phyloP scores from a whole-genome alignment of 1,140 invertebrate genomes.

The Babylonia areolata region DNA sequence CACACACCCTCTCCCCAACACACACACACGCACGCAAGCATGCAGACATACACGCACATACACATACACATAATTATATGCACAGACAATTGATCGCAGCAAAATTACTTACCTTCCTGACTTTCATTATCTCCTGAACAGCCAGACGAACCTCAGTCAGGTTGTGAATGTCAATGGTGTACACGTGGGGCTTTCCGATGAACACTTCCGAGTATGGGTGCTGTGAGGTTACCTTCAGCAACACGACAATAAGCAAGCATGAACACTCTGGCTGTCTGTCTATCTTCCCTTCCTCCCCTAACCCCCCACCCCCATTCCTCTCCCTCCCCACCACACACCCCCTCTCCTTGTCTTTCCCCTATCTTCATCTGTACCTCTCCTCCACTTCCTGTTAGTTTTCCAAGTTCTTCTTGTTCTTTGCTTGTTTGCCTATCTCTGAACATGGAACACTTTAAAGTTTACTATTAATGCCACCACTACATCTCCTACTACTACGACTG shows the following conservation, averaged over 20 bases:
- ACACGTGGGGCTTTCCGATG: constrained; percentile 75
- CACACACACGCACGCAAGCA: neutral
- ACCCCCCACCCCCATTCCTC: no score
- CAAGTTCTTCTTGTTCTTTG: no score
- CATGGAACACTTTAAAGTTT: no score
- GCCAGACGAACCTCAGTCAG: constrained; percentile 60
- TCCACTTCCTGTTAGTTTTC: no score
- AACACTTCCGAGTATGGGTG: constrained; percentile 76
- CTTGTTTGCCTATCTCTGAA: no score
- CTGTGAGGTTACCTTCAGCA: constrained; percentile 74
- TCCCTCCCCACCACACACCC: no score
- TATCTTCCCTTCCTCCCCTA: no score
- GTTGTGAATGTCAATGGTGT: constrained; percentile 75
- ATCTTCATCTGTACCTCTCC: no score
- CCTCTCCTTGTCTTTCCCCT: no score
- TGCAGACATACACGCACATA: neutral
- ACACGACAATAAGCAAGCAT: neutral
- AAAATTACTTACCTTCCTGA: neutral
- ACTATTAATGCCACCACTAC: no score
- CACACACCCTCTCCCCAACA: neutral
- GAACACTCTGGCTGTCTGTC: no score
- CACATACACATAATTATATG: neutral
- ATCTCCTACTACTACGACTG: no score
- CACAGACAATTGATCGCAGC: neutral
- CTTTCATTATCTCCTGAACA: constrained; percentile 63